Conservation (phyloP, 2,888 invertebrate species). For the Cerastis rubricosa region DNA sequence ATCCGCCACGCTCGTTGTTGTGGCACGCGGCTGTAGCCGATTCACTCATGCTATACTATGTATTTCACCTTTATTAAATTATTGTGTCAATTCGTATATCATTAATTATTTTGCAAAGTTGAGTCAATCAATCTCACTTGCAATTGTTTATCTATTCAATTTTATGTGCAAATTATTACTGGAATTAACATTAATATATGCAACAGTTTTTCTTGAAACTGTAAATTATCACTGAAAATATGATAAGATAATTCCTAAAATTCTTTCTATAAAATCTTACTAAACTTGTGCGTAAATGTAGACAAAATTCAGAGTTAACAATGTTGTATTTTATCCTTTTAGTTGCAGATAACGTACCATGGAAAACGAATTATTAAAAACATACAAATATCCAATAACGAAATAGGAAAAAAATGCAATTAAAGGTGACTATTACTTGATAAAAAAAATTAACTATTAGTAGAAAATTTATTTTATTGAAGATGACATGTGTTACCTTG, state of each 20-base stretch:
- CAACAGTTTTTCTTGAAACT: neutral
- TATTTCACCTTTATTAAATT: constrained; percentile 68
- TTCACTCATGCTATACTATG: constrained; percentile 73
- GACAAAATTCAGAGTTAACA: neutral
- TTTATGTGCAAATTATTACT: neutral
- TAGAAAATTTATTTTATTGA: neutral
- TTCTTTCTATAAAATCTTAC: neutral
- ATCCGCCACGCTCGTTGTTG: constrained; percentile 83
- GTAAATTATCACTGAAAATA: neutral
- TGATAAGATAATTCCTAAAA: neutral
- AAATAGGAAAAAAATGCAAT: constrained; percentile 26
- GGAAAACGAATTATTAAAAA: constrained; percentile 38
- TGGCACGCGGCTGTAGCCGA: constrained; percentile 81
- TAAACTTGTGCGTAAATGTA: neutral
- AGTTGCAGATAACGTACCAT: constrained; percentile 23
- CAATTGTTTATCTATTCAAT: constrained; percentile 15
- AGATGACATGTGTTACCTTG: neutral
- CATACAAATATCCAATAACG: constrained; percentile 26
- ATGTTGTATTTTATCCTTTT: constrained; percentile 12
- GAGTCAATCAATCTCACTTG: neutral
- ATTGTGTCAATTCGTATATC: constrained; percentile 45
- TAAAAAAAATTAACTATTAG: constrained; percentile 1
- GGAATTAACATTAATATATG: neutral
- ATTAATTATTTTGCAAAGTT: constrained; percentile 45
- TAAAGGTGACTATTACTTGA: constrained; percentile 8